Percentiles rank a stretch among this genome's conserved stretches.
These are phyloP conservation scores for Catotricha subobsoleta DNA, from an alignment of 2,888 invertebrate species.

Conservation along the genomic window DNA sequence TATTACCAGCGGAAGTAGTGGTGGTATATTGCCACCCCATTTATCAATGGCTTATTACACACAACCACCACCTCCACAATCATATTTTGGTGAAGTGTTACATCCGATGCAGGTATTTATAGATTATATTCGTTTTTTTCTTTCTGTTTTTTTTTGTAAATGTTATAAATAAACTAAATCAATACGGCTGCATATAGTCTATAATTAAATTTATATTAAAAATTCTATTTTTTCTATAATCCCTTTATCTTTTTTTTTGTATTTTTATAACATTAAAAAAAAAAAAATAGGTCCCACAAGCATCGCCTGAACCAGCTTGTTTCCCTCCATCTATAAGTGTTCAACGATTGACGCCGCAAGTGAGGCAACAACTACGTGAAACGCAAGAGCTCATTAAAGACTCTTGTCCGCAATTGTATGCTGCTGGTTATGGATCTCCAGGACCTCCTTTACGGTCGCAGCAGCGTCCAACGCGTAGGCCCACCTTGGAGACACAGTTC, in stretches of 20 bases:
- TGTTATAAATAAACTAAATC: too few relatives aligned
- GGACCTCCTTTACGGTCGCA: constrained; percentile 27
- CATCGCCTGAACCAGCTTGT: constrained; percentile 24
- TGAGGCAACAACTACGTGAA: constrained; percentile 30
- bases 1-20: too few relatives aligned
- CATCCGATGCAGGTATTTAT: constrained; percentile 24
- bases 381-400: constrained; percentile 32
- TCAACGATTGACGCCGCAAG: constrained; percentile 30
- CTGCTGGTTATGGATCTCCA: constrained; percentile 29
- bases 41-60: constrained; percentile 26
- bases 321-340: constrained; percentile 31
- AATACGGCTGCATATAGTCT: too few relatives aligned
- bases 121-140: neutral
- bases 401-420: constrained; percentile 30
- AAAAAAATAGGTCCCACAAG: constrained; percentile 1
- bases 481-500: constrained; percentile 32
- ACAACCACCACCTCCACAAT: constrained; percentile 18
- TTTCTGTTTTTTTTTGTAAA: neutral
- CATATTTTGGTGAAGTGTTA: constrained; percentile 26
- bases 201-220: too few relatives aligned
- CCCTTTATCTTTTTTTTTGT: too few relatives aligned
- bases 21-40: constrained; percentile 18
- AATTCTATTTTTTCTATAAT: too few relatives aligned
- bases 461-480: constrained; percentile 22
- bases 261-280: too few relatives aligned